Evolutionary conservation across 2,113 vertebrate genomes (phyloP).

Genomic region (Bagarius yarrelli): DNA sequence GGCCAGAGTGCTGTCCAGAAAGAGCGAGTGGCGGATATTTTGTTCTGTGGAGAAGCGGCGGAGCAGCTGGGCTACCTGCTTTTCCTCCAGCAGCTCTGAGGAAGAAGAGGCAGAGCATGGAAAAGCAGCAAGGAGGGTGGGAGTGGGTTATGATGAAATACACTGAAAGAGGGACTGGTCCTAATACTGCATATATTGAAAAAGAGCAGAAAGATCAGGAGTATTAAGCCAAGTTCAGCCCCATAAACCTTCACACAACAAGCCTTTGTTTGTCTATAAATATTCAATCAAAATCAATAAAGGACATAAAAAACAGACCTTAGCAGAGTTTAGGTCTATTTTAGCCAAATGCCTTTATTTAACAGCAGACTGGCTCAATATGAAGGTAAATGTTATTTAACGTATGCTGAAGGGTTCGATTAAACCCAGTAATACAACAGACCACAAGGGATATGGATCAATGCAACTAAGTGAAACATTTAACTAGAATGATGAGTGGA

Average conservation of each 20-base stretch:
- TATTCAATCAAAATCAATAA: neutral
- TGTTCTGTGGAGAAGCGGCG: constrained; percentile 88
- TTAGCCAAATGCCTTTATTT: neutral
- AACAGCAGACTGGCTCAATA: neutral
- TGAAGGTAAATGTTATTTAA: neutral
- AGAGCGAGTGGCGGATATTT: constrained; percentile 78
- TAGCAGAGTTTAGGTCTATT: constrained; percentile 3
- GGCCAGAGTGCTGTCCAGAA: constrained; percentile 88
- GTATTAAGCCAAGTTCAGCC: neutral
- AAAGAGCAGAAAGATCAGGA: neutral
- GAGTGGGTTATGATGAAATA: constrained; percentile 2
- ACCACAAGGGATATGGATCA: constrained; percentile 2
- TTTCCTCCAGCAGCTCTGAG: constrained; percentile 89
- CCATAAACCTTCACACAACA: neutral
- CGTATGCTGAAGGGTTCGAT: neutral
- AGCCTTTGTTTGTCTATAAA: neutral
- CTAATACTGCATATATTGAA: neutral
- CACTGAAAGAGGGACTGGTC: neutral
- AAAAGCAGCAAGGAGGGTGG: constrained; percentile 59
- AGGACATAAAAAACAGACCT: neutral
- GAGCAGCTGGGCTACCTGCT: constrained; percentile 90
- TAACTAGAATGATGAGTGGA: neutral
- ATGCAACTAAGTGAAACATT: constrained; percentile 6
- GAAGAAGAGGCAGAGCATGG: constrained; percentile 72
- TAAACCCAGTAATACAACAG: neutral